Conservation (phyloP, 2,888 invertebrate genomes). For the Fabriciana adippe region DNA sequence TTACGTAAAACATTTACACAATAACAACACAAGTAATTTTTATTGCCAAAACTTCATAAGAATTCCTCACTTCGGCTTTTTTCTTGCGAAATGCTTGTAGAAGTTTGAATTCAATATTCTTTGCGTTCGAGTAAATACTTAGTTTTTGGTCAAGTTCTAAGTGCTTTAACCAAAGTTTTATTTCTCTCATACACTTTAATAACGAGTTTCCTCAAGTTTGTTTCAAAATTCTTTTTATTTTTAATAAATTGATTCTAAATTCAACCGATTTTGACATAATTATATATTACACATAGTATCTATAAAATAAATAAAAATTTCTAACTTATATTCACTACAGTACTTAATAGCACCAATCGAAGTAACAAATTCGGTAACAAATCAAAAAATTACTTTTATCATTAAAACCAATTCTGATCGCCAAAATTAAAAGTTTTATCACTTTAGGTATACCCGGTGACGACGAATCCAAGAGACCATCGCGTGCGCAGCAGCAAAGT, state of each 20-base stretch:
- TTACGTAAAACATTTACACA: conserved; percentile 14
- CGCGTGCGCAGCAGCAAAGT: conserved; percentile 93
- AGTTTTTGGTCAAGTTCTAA: conserved; percentile 15
- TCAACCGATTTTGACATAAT: neutral
- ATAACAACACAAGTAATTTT: conserved; percentile 8
- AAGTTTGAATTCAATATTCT: conserved; percentile 13
- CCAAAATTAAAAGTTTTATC: conserved; percentile 4
- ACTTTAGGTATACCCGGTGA: conserved; percentile 86
- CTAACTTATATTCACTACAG: neutral
- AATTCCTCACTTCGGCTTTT: conserved; percentile 19
- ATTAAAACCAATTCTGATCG: neutral
- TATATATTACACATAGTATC: neutral
- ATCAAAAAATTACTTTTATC: neutral
- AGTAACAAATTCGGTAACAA: neutral
- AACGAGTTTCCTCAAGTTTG: conserved; percentile 3
- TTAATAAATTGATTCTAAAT: conserved; percentile 5
- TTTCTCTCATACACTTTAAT: conserved; percentile 12
- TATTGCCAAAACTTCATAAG: conserved; percentile 1
- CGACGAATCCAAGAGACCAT: conserved; percentile 93
- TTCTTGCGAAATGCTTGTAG: conserved; percentile 29
- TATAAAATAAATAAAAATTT: neutral
- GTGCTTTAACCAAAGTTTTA: conserved; percentile 15
- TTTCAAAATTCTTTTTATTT: conserved; percentile 6
- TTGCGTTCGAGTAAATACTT: conserved; percentile 18
- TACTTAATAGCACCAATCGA: conserved; percentile 1